Conservation (phyloP, 2,888 invertebrate genomes). For the Timema cristinae region DNA sequence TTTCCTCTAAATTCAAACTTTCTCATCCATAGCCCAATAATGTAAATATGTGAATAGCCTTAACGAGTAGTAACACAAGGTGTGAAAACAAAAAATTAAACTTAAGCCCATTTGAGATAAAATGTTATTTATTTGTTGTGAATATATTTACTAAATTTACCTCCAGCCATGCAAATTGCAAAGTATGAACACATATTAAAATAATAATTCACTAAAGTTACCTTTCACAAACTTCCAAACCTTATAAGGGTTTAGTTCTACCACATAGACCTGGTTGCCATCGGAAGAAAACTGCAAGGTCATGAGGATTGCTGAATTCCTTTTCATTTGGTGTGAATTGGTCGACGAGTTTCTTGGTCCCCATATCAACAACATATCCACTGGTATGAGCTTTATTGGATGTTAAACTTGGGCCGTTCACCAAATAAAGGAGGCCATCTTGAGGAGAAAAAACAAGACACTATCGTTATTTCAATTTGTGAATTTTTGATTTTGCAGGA, state of each 20-base stretch:
- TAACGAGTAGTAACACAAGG: too few species aligned
- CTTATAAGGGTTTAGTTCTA: slow-evolving; percentile 65
- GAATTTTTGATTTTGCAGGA: too few species aligned
- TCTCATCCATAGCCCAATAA: too few species aligned
- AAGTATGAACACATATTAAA: neutral
- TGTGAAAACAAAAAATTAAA: slow-evolving; percentile 2
- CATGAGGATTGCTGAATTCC: slow-evolving; percentile 70
- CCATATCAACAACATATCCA: slow-evolving; percentile 68
- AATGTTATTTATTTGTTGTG: neutral
- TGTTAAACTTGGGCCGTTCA: slow-evolving; percentile 61
- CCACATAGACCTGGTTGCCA: slow-evolving; percentile 68
- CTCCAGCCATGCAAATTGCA: neutral
- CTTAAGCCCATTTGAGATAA: neutral
- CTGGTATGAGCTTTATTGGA: slow-evolving; percentile 48
- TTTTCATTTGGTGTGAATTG: slow-evolving; percentile 57
- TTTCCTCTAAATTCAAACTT: too few species aligned
- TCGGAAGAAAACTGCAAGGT: slow-evolving; percentile 66
- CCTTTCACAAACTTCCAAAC: slow-evolving; percentile 55
- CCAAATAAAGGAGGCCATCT: slow-evolving; percentile 68
- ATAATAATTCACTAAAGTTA: slow-evolving; percentile 17
- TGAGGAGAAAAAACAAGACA: slow-evolving; percentile 28
- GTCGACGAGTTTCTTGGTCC: slow-evolving; percentile 54
- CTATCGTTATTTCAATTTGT: neutral
- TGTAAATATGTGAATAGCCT: too few species aligned
- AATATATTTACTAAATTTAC: neutral